Base-by-base conservation (phyloP, 1,140 invertebrate genomes). In the Oryctes rhinoceros region DNA sequence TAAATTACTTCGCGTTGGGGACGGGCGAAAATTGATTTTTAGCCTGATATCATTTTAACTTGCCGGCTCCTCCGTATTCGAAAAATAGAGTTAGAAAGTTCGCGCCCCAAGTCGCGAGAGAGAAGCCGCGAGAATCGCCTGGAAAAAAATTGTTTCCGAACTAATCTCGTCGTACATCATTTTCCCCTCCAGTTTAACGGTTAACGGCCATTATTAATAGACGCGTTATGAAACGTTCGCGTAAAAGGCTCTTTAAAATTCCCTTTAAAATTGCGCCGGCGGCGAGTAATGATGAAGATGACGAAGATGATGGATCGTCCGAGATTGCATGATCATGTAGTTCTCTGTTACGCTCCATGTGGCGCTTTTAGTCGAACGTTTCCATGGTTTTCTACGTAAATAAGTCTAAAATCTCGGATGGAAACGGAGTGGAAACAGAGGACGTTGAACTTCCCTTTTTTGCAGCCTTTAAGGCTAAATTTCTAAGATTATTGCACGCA, bases 101-200 rank as follows among this genome's bases (percentile, higher is more conserved):
- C 49, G 49, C 49, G 49, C 49, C 4, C 4, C 7, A 53, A 11
- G 4, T 10, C 49, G n/a, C 48, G 49, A 53, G 5, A 53, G n/a
- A 53, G 49, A 53, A 15, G 49, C 1, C 15, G 15, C 39, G 39
- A 44, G 15, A 18, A 30, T 30, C 15, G 6, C 13, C 15, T 18
- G n/a, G 18, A 59, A 59, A 59, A 59, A 59, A 59, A 59, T 53
- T 59, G 53, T 59, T 59, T 59, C 53, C 53, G 18, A 59, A 59
- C 53, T 59, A 59, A 59, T 59, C 53, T 59, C 13, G 53, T 6
- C 53, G 53, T 59, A 20, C 53, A 18, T 59, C 53, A 59, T 59
- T 59, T 59, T 59, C 5, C 39, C 53, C 53, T 59, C 53, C 53
- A 18, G 53, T 59, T 59, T 59, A 59, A 59, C 53, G 13, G 53